Percentiles rank a stretch among this genome's conserved stretches.
Evolutionary conservation across 2,113 vertebrate species (phyloP).

Genomic region (Corythornis vintsioides): DNA sequence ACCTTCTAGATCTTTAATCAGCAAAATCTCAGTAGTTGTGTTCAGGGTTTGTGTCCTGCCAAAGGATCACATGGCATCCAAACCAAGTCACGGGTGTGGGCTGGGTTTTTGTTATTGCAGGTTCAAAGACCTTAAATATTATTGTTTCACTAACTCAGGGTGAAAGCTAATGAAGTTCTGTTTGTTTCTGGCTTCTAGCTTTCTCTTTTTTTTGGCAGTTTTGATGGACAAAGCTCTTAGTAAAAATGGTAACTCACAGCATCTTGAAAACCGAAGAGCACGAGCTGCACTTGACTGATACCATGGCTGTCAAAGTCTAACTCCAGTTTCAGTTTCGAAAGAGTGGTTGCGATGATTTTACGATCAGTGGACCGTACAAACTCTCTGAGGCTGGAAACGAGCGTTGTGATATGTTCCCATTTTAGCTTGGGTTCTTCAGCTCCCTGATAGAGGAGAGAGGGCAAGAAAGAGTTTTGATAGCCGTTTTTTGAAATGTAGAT

Average conservation of each 20-base stretch:
- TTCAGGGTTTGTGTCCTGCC: not conserved
- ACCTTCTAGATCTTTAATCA: not conserved
- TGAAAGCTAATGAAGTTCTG: not conserved
- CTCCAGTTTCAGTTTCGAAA: constrained; percentile 95
- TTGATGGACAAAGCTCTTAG: not conserved
- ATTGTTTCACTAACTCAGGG: not conserved
- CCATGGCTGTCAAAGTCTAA: constrained; percentile 96
- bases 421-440: constrained; percentile 89
- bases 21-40: not conserved
- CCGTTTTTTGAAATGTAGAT: not conserved
- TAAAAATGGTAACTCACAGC: constrained; percentile 82
- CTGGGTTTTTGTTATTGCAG: not conserved
- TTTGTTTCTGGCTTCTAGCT: not conserved
- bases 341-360: constrained; percentile 91
- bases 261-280: constrained; percentile 95
- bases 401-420: constrained; percentile 89
- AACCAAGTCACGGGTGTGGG: not conserved
- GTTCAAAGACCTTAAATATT: not conserved
- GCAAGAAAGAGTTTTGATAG: not conserved
- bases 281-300: constrained; percentile 95
- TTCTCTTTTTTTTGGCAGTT: not conserved
- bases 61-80: not conserved
- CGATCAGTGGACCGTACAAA: constrained; percentile 94
- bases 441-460: constrained; percentile 76
- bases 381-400: constrained; percentile 88